phyloP scores from a whole-genome alignment of 35 echinoderm and acorn worm genomes.

The Hemicentrotus pulcherrimus region DNA sequence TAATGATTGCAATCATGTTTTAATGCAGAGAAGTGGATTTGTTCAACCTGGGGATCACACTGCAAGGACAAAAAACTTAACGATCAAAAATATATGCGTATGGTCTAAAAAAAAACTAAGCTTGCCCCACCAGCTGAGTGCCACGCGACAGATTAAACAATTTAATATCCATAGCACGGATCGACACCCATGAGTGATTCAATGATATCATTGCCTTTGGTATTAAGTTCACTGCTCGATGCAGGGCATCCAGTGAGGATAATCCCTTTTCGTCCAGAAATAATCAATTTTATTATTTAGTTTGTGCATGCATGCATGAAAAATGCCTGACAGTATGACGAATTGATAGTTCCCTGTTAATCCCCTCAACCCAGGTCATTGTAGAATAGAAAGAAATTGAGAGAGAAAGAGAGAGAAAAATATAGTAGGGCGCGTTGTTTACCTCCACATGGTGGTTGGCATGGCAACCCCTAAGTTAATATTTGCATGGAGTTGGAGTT shows the following conservation, averaged over 20 bases:
- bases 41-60: neutral
- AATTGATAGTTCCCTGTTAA: neutral
- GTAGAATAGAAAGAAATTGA: neutral
- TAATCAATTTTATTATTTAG: neutral
- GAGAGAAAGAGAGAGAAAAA: neutral
- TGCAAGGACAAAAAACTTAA: neutral
- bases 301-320: neutral
- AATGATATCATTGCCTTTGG: neutral
- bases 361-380: neutral
- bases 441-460: constrained; percentile 1
- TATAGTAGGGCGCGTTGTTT: neutral
- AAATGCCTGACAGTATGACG: neutral
- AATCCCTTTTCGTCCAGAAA: neutral
- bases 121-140: neutral
- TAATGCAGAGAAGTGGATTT: neutral
- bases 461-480: constrained; percentile 39
- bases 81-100: neutral
- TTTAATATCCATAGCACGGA: neutral
- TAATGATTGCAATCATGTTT: neutral
- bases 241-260: neutral
- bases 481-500: constrained; percentile 34
- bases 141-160: neutral
- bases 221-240: neutral
- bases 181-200: neutral
- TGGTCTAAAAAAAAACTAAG: neutral